Base-by-base conservation (phyloP, 2,797 vertebrate species). In the Sebastes iracundus region DNA sequence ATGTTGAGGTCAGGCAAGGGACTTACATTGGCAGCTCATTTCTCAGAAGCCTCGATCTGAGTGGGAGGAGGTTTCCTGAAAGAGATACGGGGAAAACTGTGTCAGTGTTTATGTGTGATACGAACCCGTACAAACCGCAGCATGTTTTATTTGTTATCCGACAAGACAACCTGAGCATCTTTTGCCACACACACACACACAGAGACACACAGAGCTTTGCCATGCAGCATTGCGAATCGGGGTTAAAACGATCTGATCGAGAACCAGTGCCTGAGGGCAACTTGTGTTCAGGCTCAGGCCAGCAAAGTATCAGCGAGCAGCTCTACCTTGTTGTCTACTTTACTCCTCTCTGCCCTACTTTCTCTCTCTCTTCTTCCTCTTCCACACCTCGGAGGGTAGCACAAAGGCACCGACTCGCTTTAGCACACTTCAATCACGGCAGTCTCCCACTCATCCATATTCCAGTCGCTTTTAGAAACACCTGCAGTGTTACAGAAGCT, bases 11-110 rank as follows among this genome's bases (percentile, higher is more conserved):
- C 83, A 83, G 75, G 42, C 20, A 84, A 77, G 69, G 35, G 68
- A 95, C 95, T 96, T 91, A 94, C 94, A 94, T 95, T 90, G 87
- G 93, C 75, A 83, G 90, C 77, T 89, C 89, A 91, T 92, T 90
- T 81, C 90, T 84, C 88, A 75, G 79, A 83, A 79, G 88, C 75
- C 85, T 79, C 7, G 20, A 71, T 84, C 70, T 49, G 61, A 73
- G 85, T 56, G 27, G 87, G 74, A 22, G 59, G 55, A 77, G 23
- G 80, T 74, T 86, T 87, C 87, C 94, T 95, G 91, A 82, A 93
- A 91, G 75, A 91, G 77, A 94, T 12, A 75, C 20, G 23, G 77
- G 52, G 33, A 75, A 84, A 74, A 78, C 38, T 32, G 46, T 81
- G 82, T 92, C 73, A 94, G 78, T n/a, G n/a, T 77, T 81, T 67